Evolutionary conservation across 2,888 invertebrate genomes (phyloP), one percentile per base, ranked within the genome.

Genomic region (Flexamia atlantica): DNA sequence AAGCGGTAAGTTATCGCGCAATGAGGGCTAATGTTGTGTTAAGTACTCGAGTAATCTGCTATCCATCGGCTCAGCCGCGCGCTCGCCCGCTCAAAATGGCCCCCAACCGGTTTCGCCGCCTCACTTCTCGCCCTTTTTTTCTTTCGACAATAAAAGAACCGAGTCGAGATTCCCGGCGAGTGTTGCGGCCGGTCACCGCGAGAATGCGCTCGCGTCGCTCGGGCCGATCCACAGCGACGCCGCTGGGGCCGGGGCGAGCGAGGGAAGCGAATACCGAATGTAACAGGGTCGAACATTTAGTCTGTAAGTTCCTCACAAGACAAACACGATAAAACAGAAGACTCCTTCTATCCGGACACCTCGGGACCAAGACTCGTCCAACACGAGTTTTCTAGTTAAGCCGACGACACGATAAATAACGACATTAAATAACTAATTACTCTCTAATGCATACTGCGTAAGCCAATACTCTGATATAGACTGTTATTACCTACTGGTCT

Each of bases 11-110:
- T 68, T 32, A 68, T 5, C 32, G 30, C 68, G 68, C 68, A 68
- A 68, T 68, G 68, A 68, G 30, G 20, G 17, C 32, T 68, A 68
- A 68, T 68, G 68, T 68, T 30, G 68, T 68, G 68, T 68, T 68
- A 68, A 68, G 68, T 68, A 68, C 68, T 10, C 32, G 30, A 12
- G 7, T 30, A 68, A 30, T 68, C 30, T 5, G 60, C 25, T 3
- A 60, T 60, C 60, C 60, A 60, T 68, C 30, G 68, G 30, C 4
- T 10, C 68, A 1, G 60, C 60, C 2, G 30, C 68, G 28, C 30
- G 68, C 17, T 30, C 28, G 60, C 60, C 25, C 60, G 30, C 30
- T 68, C 68, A 68, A 68, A 68, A 68, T 68, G 68, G 68, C 17
- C 30, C 68, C 68, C 30, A 30, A 68, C 68, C 68, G 68, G 68